phyloP scores from a whole-genome alignment of 2,888 invertebrate species.

The Lasioglossum malachurum region DNA sequence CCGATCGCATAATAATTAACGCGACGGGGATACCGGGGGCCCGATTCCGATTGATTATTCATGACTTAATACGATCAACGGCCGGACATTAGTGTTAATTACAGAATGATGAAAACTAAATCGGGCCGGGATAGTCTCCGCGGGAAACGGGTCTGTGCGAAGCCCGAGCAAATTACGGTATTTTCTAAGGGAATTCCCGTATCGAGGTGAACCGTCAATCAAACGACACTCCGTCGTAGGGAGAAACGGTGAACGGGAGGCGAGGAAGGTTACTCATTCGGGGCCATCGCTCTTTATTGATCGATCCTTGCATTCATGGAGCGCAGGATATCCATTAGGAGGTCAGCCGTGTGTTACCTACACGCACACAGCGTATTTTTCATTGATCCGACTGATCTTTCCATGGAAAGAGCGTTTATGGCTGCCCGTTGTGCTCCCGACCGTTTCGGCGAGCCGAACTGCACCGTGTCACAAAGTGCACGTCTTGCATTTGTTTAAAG shows the following conservation, averaged over 20 bases:
- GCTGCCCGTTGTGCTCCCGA: neutral
- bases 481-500: neutral
- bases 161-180: neutral
- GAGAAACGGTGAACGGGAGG: constrained; percentile 13
- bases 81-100: constrained; percentile 3
- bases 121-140: neutral
- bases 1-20: constrained; percentile 19
- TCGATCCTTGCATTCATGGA: constrained; percentile 57
- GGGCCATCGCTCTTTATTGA: constrained; percentile 60
- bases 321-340: constrained; percentile 56
- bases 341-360: constrained; percentile 25
- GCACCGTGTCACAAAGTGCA: neutral
- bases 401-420: neutral
- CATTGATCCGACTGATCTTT: constrained; percentile 36
- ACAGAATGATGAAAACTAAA: constrained; percentile 13
- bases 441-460: neutral
- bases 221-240: constrained; percentile 23
- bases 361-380: constrained; percentile 25
- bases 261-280: constrained; percentile 29
- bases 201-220: constrained; percentile 19
- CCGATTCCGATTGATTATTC: neutral
- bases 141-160: neutral
- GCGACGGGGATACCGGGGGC: neutral
- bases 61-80: constrained; percentile 4
- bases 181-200: constrained; percentile 25